Base-by-base conservation (phyloP, 2,113 vertebrate species). In the Varanus salvator region DNA sequence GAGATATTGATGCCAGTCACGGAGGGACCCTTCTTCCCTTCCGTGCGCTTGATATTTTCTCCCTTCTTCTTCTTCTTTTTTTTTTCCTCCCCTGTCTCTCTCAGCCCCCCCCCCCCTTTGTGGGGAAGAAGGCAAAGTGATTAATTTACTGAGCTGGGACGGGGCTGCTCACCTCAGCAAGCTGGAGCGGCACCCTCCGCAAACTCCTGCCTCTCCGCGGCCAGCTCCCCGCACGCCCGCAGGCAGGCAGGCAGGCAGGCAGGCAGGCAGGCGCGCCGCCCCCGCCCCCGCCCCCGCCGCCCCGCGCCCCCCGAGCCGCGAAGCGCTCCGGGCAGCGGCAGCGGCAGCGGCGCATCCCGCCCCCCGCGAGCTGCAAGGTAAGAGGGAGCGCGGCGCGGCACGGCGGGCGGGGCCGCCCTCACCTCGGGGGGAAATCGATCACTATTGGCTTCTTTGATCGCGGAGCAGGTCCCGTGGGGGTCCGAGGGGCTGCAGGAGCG, bases 1-100 rank as follows among this genome's bases (percentile, higher is more conserved):
- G 96, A 95, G 94, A 95, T 95, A 92, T 92, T 88, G 93, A 97
- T 95, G 96, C 96, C 93, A 95, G 97, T 96, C 96, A 96, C 95
- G 96, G 92, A 95, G 86, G 92, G 92, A 93, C 93, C 95, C 86
- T 88, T 90, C 93, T 95, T 90, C 91, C 90, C 95, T 92, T 94
- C 92, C 91, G 93, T 90, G 84, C 81, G 48, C 85, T 50, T 4
- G 44, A 60, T 34, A 9, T 27, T 54, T 54, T 68, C 78, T n/a
- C 7, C n/a, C 25, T 11, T 38, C 23, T 50, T 75, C 3, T 31
- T 2, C 50, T 3, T 50, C 19, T 29, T 27, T 21, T n/a, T 68
- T 3, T 31, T 23, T 71, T 2, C 50, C 29, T 31, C 50, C 4
- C 34, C 34, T 29, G 14, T 44, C 29, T 60, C 7, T 31, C 25